Percentiles rank a stretch among this genome's conserved stretches.
Evolutionary conservation across 2,888 invertebrate species (phyloP).

Genomic region (Eristalis arbustorum): DNA sequence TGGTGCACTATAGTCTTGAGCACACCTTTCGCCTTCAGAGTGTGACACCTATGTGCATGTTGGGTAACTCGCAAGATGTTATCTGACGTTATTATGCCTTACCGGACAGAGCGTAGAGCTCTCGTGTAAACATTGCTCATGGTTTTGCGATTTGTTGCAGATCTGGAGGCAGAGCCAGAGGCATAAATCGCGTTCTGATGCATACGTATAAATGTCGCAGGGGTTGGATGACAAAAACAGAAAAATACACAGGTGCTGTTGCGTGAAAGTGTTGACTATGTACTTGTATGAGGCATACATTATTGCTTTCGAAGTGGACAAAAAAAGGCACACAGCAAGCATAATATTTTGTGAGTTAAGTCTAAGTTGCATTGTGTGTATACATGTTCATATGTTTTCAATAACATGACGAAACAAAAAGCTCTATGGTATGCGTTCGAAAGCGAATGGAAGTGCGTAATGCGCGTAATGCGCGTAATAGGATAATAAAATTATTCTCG

Average conservation of each 20-base stretch:
- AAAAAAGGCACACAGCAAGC: not conserved
- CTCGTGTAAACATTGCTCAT: slow-evolving; percentile 30
- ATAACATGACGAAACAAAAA: no score
- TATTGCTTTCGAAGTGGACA: slow-evolving; percentile 19
- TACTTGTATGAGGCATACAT: slow-evolving; percentile 5
- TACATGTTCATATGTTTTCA: no score
- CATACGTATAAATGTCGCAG: slow-evolving; percentile 13
- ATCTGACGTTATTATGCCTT: slow-evolving; percentile 63
- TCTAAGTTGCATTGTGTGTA: no score
- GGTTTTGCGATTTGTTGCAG: slow-evolving; percentile 22
- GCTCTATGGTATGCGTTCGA: no score
- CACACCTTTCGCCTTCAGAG: slow-evolving; percentile 56
- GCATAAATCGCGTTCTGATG: slow-evolving; percentile 23
- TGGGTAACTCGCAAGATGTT: slow-evolving; percentile 61
- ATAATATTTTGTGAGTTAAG: not conserved
- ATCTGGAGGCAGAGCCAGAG: slow-evolving; percentile 27
- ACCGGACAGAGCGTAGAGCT: slow-evolving; percentile 47
- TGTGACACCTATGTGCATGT: slow-evolving; percentile 61
- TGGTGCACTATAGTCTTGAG: slow-evolving; percentile 27
- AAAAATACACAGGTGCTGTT: slow-evolving; percentile 17
- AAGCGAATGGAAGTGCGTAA: not conserved
- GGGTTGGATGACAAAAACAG: slow-evolving; percentile 27
- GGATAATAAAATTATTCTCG: not conserved
- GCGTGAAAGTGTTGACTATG: slow-evolving; percentile 22
- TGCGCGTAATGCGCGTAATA: not conserved